Base-by-base conservation (phyloP, 2,113 vertebrate species). In the Nipponia nippon region DNA sequence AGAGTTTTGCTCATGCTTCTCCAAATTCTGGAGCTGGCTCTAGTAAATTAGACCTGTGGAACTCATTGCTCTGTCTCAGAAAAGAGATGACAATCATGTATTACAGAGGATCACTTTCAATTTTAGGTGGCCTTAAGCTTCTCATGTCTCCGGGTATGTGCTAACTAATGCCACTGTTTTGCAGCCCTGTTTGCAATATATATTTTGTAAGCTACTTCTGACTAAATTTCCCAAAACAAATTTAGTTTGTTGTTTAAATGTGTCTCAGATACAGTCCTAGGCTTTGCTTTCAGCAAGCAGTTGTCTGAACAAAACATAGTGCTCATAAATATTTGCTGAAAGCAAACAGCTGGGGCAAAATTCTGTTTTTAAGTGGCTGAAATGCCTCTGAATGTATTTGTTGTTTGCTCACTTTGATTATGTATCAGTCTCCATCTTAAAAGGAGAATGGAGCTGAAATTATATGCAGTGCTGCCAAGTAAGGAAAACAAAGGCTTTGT, bases 311-410 rank as follows among this genome's bases (percentile, higher is more conserved):
- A 87, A 93, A 87, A 73, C n/a, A 50, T 2, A 66, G 32, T 52
- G 72, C 89, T 95, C 72, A 47, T 89, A 95, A 94, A 95, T 92
- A 92, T 82, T 95, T 92, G 76, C 75, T 92, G 75, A 93, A 92
- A 95, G 85, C 85, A 95, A 96, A 94, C 65, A 95, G 61, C 85
- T 76, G 75, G 75, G 79, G 65, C 62, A 92, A 92, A 97, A 93
- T 69, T 91, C 81, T 87, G 47, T 22, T 58, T 91, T 76, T 80
- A 83, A 90, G 53, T 90, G 75, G 62, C 66, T 95, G 88, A 88
- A 95, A 92, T 88, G 66, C 47, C 44, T 94, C 40, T 67, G 85
- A 90, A 90, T 90, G 6, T 65, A 52, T 83, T 58, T 87, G 18
- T 66, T 93, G 56, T 77, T 85, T 88, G 10, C 58, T 93, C 11